Base-by-base conservation (phyloP, 2,888 invertebrate species). In the Stegophylla sp. region DNA sequence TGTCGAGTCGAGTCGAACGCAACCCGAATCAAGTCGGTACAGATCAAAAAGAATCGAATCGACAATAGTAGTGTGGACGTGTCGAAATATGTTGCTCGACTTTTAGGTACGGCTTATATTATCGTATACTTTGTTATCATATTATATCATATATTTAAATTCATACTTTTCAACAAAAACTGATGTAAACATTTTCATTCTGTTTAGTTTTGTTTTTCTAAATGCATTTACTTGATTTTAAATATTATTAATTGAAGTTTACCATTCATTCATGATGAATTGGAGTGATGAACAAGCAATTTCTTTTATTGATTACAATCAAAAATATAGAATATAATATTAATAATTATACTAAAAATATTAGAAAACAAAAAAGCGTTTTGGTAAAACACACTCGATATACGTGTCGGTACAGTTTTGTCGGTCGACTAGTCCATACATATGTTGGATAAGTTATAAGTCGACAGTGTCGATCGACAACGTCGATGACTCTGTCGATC, bases 251-350 rank as follows among this genome's bases (percentile, higher is more conserved):
- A 63, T 34, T 63, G 13, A 63, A 63, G 34, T 63, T 63, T 63
- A 63, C 34, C 63, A 63, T 63, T 63, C 10, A 63, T 63, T 63
- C 34, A 63, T 17, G 63, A 63, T 63, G 63, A 63, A 63, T 15
- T 63, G 63, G 34, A 63, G 34, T 63, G 63, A 63, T 63, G 63
- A 63, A 63, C 63, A 34, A 63, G 34, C 34, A 63, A 63, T 63
- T 34, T 63, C 17, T 63, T 63, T 15, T 63, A 63, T 63, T 63
- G 34, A 63, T 53, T 17, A 53, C 10, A 53, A 53, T 53, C 53
- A 53, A 53, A 7, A 53, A 53, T 17, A 53, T 53, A 7, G 53
- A 53, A 53, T 53, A 53, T 53, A 53, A n/a, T 53, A 17, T 53
- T 53, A 53, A 53, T 53, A 53, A 53, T 53, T 7, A 53, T 53